Evolutionary conservation across 37 sponge, comb jelly and placozoan genomes (phyloP).

Genomic region (Beroe ovata): DNA sequence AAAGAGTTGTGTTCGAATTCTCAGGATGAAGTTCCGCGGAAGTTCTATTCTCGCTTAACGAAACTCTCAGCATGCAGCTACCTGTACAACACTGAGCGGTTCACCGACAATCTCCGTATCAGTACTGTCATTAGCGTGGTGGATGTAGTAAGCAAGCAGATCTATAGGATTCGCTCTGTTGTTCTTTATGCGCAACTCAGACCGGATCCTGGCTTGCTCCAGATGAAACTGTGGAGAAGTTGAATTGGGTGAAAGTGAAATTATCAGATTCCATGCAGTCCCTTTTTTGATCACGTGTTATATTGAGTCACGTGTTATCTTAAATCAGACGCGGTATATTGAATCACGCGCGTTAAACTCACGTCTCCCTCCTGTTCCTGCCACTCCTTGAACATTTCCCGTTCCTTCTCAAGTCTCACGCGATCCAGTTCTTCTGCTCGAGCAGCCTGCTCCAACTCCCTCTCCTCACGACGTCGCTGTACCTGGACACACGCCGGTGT

Average conservation of each 20-base stretch:
- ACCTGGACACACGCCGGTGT: too few relatives aligned
- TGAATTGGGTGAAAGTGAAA: too few relatives aligned
- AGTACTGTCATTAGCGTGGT: conserved; percentile 62
- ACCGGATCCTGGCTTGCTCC: conserved; percentile 90
- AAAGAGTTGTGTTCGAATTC: too few relatives aligned
- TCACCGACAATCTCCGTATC: conserved; percentile 30
- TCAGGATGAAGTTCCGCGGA: too few relatives aligned
- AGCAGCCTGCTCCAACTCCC: conserved; percentile 89
- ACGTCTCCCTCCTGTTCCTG: conserved; percentile 92
- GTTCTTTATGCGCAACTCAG: conserved; percentile 84
- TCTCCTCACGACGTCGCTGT: conserved; percentile 67
- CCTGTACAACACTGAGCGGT: conserved; percentile 48
- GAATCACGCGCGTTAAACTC: too few relatives aligned
- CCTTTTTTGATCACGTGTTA: too few relatives aligned
- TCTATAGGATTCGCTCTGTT: conserved; percentile 94
- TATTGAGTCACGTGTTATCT: too few relatives aligned
- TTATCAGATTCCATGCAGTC: too few relatives aligned
- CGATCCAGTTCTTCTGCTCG: conserved; percentile 83
- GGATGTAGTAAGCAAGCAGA: conserved; percentile 90
- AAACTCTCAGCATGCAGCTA: too few relatives aligned
- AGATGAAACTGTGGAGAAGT: conserved; percentile 86
- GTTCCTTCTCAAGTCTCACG: conserved; percentile 89
- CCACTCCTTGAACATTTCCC: conserved; percentile 95
- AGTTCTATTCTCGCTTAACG: too few relatives aligned
- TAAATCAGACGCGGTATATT: too few relatives aligned